Conservation (phyloP, 2,797 vertebrate genomes). For the Octomys mimax region DNA sequence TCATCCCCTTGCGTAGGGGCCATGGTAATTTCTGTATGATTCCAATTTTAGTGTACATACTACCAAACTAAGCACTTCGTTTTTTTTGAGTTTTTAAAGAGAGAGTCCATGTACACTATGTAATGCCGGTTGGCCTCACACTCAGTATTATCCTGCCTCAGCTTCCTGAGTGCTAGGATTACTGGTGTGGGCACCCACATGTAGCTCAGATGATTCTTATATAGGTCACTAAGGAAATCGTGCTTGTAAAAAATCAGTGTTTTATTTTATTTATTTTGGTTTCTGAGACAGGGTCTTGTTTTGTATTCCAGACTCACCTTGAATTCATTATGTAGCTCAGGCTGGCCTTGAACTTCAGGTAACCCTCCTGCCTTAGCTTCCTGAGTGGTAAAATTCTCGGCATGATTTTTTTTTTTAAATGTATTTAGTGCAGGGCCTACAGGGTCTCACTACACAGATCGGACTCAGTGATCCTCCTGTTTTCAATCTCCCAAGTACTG, state of each 20-base stretch:
- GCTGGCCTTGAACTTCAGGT: background rate
- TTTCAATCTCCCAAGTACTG: no score
- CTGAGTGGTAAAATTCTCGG: background rate
- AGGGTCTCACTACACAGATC: no score
- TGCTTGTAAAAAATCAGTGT: conserved; percentile 5
- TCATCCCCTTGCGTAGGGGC: background rate
- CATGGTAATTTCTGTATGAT: background rate
- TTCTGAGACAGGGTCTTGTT: background rate
- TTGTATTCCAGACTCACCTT: background rate
- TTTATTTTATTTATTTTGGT: background rate
- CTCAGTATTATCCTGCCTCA: background rate
- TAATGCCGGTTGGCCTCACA: background rate
- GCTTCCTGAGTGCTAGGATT: background rate
- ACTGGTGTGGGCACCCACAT: background rate
- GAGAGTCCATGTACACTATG: background rate
- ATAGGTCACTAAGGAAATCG: background rate
- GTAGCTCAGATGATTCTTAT: background rate
- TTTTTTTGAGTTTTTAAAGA: background rate
- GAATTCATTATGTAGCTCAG: background rate
- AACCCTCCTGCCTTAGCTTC: background rate
- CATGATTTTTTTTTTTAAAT: background rate
- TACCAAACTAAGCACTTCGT: background rate
- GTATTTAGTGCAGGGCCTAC: no score
- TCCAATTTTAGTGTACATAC: background rate
- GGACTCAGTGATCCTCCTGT: no score